Evolutionary conservation across 2,888 invertebrate genomes (phyloP).

Genomic region (Dysmachus trigonus): DNA sequence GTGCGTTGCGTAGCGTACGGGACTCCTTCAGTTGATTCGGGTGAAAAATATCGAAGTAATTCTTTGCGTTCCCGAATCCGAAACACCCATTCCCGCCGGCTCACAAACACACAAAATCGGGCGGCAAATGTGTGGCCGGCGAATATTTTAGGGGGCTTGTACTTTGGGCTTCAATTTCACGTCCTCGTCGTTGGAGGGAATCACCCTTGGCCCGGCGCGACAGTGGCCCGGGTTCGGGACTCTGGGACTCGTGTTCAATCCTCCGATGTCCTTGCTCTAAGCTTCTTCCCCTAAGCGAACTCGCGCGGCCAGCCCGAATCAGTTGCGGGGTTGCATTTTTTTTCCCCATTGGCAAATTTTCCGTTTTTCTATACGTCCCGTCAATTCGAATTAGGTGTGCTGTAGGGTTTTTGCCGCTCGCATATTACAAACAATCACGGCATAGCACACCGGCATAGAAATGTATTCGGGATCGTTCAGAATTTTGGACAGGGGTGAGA

Average conservation of each 20-base stretch:
- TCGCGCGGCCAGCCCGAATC: neutral
- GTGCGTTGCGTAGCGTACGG: no score
- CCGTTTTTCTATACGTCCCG: neutral
- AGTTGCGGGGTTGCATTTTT: neutral
- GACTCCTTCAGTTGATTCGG: neutral
- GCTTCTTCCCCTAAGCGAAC: neutral
- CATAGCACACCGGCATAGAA: neutral
- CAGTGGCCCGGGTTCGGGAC: neutral
- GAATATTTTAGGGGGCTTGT: neutral
- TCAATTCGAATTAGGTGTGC: neutral
- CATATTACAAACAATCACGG: neutral
- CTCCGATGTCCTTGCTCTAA: neutral
- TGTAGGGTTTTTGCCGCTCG: neutral
- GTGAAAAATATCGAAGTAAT: neutral
- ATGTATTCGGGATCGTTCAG: neutral
- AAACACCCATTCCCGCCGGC: neutral
- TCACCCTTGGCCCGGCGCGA: neutral
- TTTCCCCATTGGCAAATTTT: neutral
- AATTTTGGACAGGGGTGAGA: neutral
- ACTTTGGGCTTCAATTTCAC: neutral
- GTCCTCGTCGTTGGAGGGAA: neutral
- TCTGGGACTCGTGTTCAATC: neutral
- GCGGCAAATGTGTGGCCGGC: neutral
- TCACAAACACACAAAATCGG: neutral
- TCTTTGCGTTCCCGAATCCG: neutral